Evolutionary conservation across 2,888 invertebrate species (phyloP).

Genomic region (Hirtodrosophila alboralis): DNA sequence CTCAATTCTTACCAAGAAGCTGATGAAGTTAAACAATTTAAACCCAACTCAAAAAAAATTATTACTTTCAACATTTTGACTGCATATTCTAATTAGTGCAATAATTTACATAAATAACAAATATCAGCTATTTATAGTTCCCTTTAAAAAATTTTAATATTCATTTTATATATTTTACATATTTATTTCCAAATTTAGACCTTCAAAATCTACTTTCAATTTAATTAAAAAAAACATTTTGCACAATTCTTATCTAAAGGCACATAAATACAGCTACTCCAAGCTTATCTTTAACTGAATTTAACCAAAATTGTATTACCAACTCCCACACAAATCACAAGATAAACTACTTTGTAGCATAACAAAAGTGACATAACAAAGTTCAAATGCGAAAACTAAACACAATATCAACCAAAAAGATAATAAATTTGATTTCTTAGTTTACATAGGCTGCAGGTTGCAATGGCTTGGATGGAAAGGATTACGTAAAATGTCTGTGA

Average conservation of each 20-base stretch:
- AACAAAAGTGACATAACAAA: constrained; percentile 77
- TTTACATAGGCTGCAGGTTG: constrained; percentile 34
- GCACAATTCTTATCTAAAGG: constrained; percentile 9
- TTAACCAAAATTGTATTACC: constrained; percentile 10
- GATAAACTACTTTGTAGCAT: constrained; percentile 37
- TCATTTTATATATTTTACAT: not conserved
- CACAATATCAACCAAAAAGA: constrained; percentile 59
- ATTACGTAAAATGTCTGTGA: constrained; percentile 77
- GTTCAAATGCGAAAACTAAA: constrained; percentile 67
- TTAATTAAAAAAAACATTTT: constrained; percentile 25
- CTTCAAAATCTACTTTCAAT: constrained; percentile 10
- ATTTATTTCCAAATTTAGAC: constrained; percentile 5
- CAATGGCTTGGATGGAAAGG: constrained; percentile 44
- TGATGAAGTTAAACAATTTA: constrained; percentile 18
- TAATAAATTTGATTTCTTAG: constrained; percentile 59
- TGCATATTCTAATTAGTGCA: too few relatives aligned
- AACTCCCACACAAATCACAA: constrained; percentile 62
- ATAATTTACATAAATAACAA: too few relatives aligned
- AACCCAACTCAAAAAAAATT: too few relatives aligned
- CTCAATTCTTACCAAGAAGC: constrained; percentile 11
- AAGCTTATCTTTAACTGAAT: constrained; percentile 7
- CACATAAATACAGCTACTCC: constrained; percentile 28
- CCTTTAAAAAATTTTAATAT: too few relatives aligned
- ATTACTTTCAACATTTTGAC: too few relatives aligned
- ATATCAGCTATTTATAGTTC: too few relatives aligned